Base-by-base conservation (phyloP, 2,113 vertebrate species). In the Chionomys nivalis region DNA sequence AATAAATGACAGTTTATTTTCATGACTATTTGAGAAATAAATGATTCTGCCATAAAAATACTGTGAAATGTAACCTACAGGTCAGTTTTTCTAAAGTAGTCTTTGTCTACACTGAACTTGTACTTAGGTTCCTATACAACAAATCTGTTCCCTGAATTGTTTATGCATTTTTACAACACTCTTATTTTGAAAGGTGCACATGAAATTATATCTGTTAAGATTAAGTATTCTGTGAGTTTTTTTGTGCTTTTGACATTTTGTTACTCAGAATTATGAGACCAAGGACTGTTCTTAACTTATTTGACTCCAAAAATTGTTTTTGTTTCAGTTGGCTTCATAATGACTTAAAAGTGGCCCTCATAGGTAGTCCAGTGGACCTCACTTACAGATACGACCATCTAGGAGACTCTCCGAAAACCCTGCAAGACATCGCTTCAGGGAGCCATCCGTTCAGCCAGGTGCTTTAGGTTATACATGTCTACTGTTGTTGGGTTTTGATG, bases 281-380 rank as follows among this genome's bases (percentile, higher is more conserved):
- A 76, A 4, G 44, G 58, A 52, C 47, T 92, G 5, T 94, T 65
- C 36, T 72, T 78, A 66, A 90, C 33, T 92, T 93, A 78, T 31
- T 89, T 90, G 72, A 33, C 39, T 92, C 75, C 93, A 31, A 95
- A 77, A 77, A 33, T 96, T 96, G 28, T 89, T 97, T 58, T 95
- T 98, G 24, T 97, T 98, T 94, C 97, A 99, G 99, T 97, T 99
- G 99, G 99, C 99, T 99, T 94, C 99, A 99, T 95, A 99, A 99
- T 97, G 99, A 99, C 93, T 98, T 99, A 94, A 98, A 98, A 63
- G 99, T 99, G 89, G 99, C 99, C 28, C 94, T 99, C 81, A 98
- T 99, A 55, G 99, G 99, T 87, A 99, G 99, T 97, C 89, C 97
- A 0, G 99, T 99, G n/a, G 99, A 99, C 97, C 97, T 99, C 96